A percentile compares a stretch with the other conserved stretches of the same genome.
phyloP scores from a whole-genome alignment of 2,797 vertebrate genomes.

The Bothrops alternatus region DNA sequence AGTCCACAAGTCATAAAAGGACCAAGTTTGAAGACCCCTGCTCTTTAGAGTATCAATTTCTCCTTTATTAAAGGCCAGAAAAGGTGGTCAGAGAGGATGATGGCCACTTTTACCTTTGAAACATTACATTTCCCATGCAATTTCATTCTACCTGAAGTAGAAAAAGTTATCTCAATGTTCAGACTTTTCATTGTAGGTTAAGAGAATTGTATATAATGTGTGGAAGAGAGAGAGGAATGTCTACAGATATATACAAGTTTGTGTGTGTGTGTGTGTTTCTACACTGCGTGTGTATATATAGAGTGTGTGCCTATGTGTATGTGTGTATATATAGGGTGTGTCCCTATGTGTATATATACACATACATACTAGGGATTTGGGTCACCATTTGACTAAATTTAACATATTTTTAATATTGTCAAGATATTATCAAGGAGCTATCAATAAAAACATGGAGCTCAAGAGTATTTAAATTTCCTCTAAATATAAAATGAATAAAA shows the following conservation, averaged over 20 bases:
- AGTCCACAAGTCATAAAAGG: no score
- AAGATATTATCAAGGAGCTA: conserved; percentile 2
- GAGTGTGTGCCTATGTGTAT: no score
- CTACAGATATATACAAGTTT: no score
- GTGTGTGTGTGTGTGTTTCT: neutral
- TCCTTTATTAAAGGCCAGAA: conserved; percentile 30
- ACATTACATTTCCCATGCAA: conserved; percentile 4
- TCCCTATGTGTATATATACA: neutral
- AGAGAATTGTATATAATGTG: neutral
- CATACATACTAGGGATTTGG: neutral
- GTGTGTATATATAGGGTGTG: no score
- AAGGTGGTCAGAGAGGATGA: neutral
- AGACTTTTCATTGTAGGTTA: neutral
- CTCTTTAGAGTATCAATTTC: conserved; percentile 20
- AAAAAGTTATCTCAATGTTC: neutral
- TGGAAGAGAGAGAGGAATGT: neutral
- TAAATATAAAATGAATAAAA: neutral
- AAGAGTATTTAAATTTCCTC: conserved; percentile 4
- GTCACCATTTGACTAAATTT: neutral
- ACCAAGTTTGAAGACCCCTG: no score
- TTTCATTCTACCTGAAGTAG: conserved; percentile 17
- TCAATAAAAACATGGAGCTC: neutral
- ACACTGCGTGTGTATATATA: no score
- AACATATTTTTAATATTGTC: neutral
- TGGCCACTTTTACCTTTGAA: conserved; percentile 20